Evolutionary conservation across 2,797 vertebrate species (phyloP), one percentile per base, ranked within the genome.

Genomic region (Moxostoma hubbsi): DNA sequence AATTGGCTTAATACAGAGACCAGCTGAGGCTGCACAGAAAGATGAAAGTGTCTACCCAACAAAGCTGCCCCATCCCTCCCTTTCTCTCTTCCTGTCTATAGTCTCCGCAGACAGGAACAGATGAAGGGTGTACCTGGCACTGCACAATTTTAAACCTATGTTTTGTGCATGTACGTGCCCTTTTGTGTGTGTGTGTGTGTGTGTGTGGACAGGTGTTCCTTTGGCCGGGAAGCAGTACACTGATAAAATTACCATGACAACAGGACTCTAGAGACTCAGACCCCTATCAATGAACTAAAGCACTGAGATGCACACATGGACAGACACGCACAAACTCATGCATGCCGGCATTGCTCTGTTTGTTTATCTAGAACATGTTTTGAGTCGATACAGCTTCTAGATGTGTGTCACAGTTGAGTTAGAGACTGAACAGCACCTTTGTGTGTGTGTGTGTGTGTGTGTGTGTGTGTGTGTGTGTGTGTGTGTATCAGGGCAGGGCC

Each of bases 181-280:
- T 24, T 24, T 1, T 24, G 24, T 2, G 24, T 24, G 24, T 24
- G 24, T 2, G 24, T 36, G 36, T 36, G 36, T 3, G 36, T 36
- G 36, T 36, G 36, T 51, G 61, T 36, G 36, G 73, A 68, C 77
- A 80, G 80, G 82, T 86, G 82, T 84, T 82, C 46, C 53, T 81
- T 66, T 2, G 49, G 74, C 70, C n/a, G 43, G 24, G 53, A 79
- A 73, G 66, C 49, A 51, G 70, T 63, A 73, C 16, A 43, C 73
- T 59, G 71, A 83, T 82, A 84, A 79, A 58, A 87, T 85, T 80
- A 80, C 86, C 84, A 86, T 84, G 81, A 86, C 83, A 79, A 85
- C 81, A 43, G 46, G 67, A 67, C 76, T 79, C 73, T 12, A 47
- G 61, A 80, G 61, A 80, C 66, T 73, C 69, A 36, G 64, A 58